Percentiles rank a stretch among this genome's conserved stretches.
Evolutionary conservation across 2,797 vertebrate genomes (phyloP).

Genomic region (Falco cherrug): DNA sequence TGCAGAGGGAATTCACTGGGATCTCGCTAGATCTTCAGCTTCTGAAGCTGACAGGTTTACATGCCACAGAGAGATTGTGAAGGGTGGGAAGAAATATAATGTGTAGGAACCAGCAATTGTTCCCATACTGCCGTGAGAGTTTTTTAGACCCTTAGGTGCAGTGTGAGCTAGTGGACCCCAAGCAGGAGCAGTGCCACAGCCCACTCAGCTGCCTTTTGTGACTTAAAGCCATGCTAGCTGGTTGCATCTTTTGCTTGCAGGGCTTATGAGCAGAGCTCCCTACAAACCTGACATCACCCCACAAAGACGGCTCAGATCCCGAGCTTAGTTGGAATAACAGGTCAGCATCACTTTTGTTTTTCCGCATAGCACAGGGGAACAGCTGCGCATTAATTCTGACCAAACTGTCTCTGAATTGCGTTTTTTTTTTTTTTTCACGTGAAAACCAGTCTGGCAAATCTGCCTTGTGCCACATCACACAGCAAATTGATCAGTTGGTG

Average conservation of each 20-base stretch:
- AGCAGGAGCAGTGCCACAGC: neutral
- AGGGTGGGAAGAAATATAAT: neutral
- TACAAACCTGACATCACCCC: neutral
- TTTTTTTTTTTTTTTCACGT: neutral
- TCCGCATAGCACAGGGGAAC: neutral
- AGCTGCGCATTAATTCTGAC: neutral
- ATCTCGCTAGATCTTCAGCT: neutral
- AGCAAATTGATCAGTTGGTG: neutral
- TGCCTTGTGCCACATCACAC: neutral
- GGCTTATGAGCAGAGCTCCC: neutral
- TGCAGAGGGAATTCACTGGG: neutral
- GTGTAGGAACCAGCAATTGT: neutral
- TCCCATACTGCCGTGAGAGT: neutral
- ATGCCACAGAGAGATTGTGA: neutral
- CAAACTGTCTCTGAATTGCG: neutral
- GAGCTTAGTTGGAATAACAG: neutral
- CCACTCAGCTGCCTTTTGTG: neutral
- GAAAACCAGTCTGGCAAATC: neutral
- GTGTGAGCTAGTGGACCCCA: rapidly evolving
- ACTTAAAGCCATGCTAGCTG: neutral
- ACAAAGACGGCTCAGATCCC: neutral
- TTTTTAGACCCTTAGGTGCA: neutral
- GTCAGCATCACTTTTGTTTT: neutral
- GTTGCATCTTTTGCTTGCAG: neutral
- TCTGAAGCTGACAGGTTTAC: neutral